A percentile compares a stretch with the other conserved stretches of the same genome.
These are phyloP conservation scores for Orius insidiosus DNA, from an alignment of 1,140 invertebrate species.

Conservation along the genomic window DNA sequence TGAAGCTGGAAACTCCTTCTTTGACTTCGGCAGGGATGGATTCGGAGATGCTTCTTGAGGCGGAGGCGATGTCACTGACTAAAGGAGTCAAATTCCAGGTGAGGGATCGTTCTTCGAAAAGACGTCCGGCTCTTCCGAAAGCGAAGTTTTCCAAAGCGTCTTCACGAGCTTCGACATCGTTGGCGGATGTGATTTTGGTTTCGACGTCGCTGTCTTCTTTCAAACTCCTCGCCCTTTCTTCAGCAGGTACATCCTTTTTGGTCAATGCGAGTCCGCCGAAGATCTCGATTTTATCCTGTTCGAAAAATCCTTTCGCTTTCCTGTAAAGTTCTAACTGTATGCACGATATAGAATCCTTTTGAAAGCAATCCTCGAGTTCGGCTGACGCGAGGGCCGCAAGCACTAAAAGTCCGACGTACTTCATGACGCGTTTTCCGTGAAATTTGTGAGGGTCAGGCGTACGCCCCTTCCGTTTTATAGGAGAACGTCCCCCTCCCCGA, in stretches of 20 bases:
- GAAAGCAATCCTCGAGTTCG: constrained; percentile 33
- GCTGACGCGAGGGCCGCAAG: constrained; percentile 19
- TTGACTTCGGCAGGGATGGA: constrained; percentile 31
- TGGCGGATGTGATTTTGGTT: constrained; percentile 30
- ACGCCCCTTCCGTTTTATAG: no score
- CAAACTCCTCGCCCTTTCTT: constrained; percentile 4
- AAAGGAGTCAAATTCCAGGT: constrained; percentile 32
- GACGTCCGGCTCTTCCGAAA: constrained; percentile 31
- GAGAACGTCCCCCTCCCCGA: no score
- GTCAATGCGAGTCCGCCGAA: constrained; percentile 37
- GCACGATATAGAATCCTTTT: constrained; percentile 46
- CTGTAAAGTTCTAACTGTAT: constrained; percentile 41
- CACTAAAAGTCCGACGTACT: no score
- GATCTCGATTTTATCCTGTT: constrained; percentile 36
- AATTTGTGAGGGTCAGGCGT: no score
- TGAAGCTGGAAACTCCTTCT: constrained; percentile 32
- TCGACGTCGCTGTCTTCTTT: constrained; percentile 26
- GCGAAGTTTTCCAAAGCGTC: constrained; percentile 39
- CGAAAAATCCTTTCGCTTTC: constrained; percentile 40
- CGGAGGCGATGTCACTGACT: constrained; percentile 29
- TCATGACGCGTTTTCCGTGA: no score
- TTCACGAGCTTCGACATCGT: constrained; percentile 33
- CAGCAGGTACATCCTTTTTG: constrained; percentile 20
- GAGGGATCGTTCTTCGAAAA: constrained; percentile 38
- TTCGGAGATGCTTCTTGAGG: constrained; percentile 32